Evolutionary conservation across 1,140 invertebrate species (phyloP).

Genomic region (Trypoxylus dichotomus): DNA sequence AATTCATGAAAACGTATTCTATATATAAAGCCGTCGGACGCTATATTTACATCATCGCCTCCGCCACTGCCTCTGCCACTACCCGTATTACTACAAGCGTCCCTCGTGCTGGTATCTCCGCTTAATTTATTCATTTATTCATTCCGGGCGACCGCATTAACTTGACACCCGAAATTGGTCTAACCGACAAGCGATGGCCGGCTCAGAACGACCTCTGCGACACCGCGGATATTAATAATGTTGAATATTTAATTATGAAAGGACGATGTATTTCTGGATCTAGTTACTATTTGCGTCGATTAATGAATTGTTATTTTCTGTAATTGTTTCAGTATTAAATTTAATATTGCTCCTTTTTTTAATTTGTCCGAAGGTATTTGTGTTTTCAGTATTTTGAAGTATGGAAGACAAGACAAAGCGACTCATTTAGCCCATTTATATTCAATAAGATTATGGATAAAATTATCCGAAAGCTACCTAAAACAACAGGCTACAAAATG

Average conservation of each 20-base stretch:
- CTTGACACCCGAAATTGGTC: neutral
- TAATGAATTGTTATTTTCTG: too few species aligned
- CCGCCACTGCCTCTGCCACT: neutral
- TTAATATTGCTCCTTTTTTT: too few species aligned
- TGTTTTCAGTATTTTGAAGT: too few species aligned
- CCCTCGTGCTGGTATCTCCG: neutral
- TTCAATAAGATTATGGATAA: too few species aligned
- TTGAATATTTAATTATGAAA: neutral
- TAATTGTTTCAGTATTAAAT: too few species aligned
- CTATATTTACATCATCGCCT: neutral
- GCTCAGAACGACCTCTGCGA: neutral
- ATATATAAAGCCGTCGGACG: neutral
- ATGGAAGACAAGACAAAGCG: too few species aligned
- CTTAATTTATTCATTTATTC: conserved; percentile 3
- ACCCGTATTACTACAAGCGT: neutral
- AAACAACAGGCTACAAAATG: too few species aligned
- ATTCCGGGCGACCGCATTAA: neutral
- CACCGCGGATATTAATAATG: neutral
- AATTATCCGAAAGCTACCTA: too few species aligned
- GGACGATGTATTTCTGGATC: neutral
- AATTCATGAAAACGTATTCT: neutral
- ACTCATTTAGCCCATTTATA: too few species aligned
- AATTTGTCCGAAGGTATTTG: too few species aligned
- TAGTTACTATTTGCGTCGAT: too few species aligned
- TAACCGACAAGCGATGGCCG: neutral